Evolutionary conservation across 1,140 invertebrate genomes (phyloP).

Genomic region (Bombus waltoni): DNA sequence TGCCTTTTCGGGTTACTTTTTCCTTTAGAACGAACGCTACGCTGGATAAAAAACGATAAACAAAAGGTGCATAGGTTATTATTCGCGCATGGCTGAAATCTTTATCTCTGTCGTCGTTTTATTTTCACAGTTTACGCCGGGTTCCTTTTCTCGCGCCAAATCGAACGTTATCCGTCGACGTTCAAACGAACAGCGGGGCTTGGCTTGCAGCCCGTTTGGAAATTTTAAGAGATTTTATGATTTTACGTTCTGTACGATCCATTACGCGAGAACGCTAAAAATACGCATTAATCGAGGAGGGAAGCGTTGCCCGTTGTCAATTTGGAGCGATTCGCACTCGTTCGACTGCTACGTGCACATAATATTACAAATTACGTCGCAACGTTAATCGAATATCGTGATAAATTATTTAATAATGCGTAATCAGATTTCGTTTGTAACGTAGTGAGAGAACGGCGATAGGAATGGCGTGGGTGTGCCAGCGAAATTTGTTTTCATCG

Average conservation of each 20-base stretch:
- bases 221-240: background rate
- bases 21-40: background rate
- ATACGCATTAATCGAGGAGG: background rate
- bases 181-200: background rate
- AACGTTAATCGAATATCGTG: conserved; percentile 36
- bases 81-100: background rate
- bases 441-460: too few species aligned
- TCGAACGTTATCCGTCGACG: background rate
- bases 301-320: background rate
- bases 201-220: background rate
- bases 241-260: background rate
- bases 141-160: background rate
- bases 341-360: background rate
- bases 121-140: background rate
- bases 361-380: conserved; percentile 30
- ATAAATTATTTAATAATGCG: conserved; percentile 57
- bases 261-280: background rate
- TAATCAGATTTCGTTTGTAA: conserved; percentile 53
- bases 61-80: background rate
- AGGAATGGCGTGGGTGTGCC: background rate
- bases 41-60: too few species aligned
- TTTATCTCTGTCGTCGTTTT: background rate
- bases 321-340: background rate
- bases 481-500: conserved; percentile 36
- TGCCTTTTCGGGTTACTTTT: too few species aligned